Evolutionary conservation across 2,113 vertebrate species (phyloP).

Genomic region (Leptodactylus fuscus): DNA sequence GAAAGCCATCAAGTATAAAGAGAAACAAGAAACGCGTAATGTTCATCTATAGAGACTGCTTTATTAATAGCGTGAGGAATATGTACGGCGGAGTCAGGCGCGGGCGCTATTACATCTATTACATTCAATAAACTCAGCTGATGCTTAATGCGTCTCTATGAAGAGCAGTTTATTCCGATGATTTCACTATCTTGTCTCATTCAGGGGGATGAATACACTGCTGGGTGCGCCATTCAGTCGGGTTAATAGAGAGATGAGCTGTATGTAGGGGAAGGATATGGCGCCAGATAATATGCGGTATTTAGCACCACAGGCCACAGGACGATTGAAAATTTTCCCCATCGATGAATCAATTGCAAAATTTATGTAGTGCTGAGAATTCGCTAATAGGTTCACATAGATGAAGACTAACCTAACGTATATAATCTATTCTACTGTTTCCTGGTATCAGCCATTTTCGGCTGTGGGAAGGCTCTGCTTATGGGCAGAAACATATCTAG

Average conservation of each 20-base stretch:
- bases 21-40: not conserved
- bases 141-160: constrained; percentile 19
- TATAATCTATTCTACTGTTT: no score
- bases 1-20: constrained; percentile 65
- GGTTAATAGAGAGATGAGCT: not conserved
- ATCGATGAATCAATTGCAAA: not conserved
- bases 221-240: not conserved
- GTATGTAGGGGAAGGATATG: not conserved
- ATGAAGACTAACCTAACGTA: no score
- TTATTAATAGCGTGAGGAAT: constrained; percentile 38
- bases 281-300: not conserved
- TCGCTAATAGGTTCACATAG: no score
- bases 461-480: no score
- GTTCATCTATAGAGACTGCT: constrained; percentile 30
- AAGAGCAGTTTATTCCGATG: constrained; percentile 7
- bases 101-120: constrained; percentile 11
- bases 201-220: not conserved
- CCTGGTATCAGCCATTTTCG: no score
- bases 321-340: not conserved
- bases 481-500: no score
- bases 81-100: constrained; percentile 10
- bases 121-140: constrained; percentile 9
- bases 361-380: not conserved
- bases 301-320: not conserved
- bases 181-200: constrained; percentile 3